Base-by-base conservation (phyloP, 2,113 vertebrate genomes). In the Tetrao urogallus region DNA sequence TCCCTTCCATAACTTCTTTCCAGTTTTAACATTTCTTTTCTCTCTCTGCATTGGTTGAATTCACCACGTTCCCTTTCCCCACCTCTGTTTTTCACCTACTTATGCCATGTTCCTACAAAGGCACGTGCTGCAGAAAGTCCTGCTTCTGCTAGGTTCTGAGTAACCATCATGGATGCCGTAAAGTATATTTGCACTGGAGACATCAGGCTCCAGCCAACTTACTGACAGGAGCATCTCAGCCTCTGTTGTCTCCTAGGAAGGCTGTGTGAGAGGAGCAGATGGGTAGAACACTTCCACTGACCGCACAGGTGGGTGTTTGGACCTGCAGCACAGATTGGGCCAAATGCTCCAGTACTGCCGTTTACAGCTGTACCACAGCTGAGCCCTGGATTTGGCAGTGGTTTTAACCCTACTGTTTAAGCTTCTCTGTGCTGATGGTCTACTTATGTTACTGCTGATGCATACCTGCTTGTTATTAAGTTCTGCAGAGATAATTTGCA, bases 341-440 rank as follows among this genome's bases (percentile, higher is more conserved):
- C 48, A 54, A 25, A 40, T 19, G 60, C 38, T 69, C 60, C 34
- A 19, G 8, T 16, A 22, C 32, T 65, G 73, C 11, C 8, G 22
- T 87, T 72, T 43, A n/a, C 27, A 14, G 6, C 5, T 21, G 4
- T 14, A 24, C 8, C 36, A 7, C n/a, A 48, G 2, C 8, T 0
- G 0, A 80, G 36, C 42, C 22, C 18, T 11, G 24, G 27, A 34
- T 2, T 3, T 0, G 0, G 30, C n/a, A 13, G 13, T 2, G 28
- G 28, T 28, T 85, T 85, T 52, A 70, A 70, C 11, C 6, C 47
- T 65, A 15, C 21, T 32, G 30, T 42, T 80, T 73, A 11, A 79
- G 47, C 11, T 54, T 40, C 36, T 75, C 63, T 86, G 40, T 65
- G 34, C 19, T 66, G 54, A 38, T 24, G 1, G 3, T 47, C 21